Conservation (phyloP, 1,140 invertebrate genomes). For the Hydropsyche tenuis region DNA sequence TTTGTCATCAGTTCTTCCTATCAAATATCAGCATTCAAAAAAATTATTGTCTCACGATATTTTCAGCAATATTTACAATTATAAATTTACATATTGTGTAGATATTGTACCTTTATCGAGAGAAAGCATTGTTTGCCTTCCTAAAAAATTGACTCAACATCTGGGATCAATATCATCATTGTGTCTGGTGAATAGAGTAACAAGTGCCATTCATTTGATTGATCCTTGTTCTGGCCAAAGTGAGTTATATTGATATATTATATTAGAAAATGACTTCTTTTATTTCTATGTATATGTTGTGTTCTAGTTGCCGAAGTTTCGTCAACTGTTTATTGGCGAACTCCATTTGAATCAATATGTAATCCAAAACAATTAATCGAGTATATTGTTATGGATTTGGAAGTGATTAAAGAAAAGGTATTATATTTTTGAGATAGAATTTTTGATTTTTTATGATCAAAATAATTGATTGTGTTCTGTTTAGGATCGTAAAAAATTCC, state of each 20-base stretch:
- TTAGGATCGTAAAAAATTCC: conserved; percentile 75
- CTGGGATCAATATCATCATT: conserved; percentile 92
- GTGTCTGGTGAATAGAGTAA: conserved; percentile 88
- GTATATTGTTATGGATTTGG: conserved; percentile 95
- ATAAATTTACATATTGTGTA: conserved; percentile 92
- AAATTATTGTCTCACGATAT: conserved; percentile 97
- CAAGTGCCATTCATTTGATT: conserved; percentile 90
- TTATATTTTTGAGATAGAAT: conserved; percentile 39
- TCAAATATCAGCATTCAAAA: conserved; percentile 87
- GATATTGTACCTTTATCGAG: conserved; percentile 98
- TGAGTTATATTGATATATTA: conserved; percentile 57
- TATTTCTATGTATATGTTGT: conserved; percentile 18
- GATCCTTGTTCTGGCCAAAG: conserved; percentile 92
- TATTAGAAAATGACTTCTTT: conserved; percentile 16
- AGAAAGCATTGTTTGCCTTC: conserved; percentile 93
- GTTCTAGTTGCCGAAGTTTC: conserved; percentile 83
- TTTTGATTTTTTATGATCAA: conserved; percentile 4
- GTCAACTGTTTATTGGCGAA: conserved; percentile 82
- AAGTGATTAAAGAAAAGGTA: conserved; percentile 77
- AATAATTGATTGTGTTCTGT: conserved; percentile 34
- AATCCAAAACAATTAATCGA: conserved; percentile 91
- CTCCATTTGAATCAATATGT: conserved; percentile 86
- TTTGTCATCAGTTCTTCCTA: conserved; percentile 84
- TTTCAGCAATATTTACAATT: conserved; percentile 96
- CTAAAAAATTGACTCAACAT: conserved; percentile 85